A percentile compares a stretch with the other conserved stretches of the same genome.
phyloP scores from a whole-genome alignment of 2,888 invertebrate genomes.

The Pachydiplax longipennis region DNA sequence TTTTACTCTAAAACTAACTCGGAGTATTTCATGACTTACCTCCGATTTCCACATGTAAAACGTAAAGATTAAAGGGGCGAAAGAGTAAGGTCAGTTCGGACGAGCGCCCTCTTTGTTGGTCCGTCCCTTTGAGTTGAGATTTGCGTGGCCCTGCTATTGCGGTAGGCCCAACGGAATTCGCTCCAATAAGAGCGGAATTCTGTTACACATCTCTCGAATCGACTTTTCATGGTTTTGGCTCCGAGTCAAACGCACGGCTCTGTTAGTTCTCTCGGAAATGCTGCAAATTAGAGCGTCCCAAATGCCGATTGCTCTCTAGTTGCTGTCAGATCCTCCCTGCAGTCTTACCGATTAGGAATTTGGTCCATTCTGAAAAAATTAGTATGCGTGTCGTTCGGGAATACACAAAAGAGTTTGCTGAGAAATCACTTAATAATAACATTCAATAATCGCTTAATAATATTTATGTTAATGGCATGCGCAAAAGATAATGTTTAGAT shows the following conservation, averaged over 20 bases:
- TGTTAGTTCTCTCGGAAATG: not conserved
- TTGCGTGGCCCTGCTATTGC: not conserved
- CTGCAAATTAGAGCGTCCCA: not conserved
- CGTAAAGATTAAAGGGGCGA: no score
- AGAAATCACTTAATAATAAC: no score
- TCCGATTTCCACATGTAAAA: no score
- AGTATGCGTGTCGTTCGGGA: no score
- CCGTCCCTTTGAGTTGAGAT: not conserved
- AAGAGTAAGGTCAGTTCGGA: no score
- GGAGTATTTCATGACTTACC: no score
- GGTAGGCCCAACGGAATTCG: not conserved
- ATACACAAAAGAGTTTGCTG: no score
- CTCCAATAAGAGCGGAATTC: slow-evolving; percentile 16
- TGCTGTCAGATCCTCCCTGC: not conserved
- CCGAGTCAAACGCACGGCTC: not conserved
- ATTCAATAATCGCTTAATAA: not conserved
- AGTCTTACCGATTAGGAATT: not conserved
- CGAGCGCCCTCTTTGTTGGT: no score
- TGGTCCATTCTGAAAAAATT: no score
- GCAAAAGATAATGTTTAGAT: no score
- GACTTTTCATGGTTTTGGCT: not conserved
- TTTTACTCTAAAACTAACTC: no score
- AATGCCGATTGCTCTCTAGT: not conserved
- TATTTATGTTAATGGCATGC: no score
- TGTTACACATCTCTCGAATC: not conserved